Conservation (phyloP, 2,113 vertebrate species). For the Halcyon senegalensis region DNA sequence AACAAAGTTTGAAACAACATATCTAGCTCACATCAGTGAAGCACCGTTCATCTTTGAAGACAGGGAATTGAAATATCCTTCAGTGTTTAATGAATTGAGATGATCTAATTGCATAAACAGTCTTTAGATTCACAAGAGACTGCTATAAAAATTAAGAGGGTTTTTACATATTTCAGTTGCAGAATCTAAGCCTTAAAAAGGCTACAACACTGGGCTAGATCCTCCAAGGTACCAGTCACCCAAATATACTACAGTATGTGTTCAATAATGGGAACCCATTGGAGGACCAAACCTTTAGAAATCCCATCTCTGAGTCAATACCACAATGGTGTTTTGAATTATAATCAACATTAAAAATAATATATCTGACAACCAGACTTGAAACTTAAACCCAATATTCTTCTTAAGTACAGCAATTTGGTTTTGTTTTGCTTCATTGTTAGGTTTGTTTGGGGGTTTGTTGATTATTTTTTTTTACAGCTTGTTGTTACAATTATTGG, state of each 20-base stretch:
- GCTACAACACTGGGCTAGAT: fast-evolving
- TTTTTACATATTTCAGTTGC: not conserved
- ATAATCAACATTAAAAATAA: not conserved
- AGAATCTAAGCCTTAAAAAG: not conserved
- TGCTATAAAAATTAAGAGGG: not conserved
- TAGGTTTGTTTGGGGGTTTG: not conserved
- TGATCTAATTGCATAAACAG: not conserved
- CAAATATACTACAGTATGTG: too few species aligned
- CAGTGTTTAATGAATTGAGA: not conserved
- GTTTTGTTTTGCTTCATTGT: not conserved
- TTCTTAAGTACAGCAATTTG: not conserved
- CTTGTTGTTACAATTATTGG: not conserved
- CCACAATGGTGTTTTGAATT: not conserved
- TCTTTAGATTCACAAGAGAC: not conserved
- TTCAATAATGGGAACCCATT: not conserved
- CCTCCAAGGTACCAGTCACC: not conserved
- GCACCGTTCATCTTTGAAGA: not conserved
- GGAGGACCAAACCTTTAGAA: not conserved
- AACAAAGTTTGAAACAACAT: not conserved
- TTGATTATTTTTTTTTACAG: not conserved
- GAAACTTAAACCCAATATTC: not conserved
- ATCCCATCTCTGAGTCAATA: not conserved
- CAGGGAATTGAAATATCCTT: not conserved
- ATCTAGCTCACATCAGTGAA: not conserved
- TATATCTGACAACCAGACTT: not conserved